A percentile compares a stretch with the other conserved stretches of the same genome.
Evolutionary conservation across 2,797 vertebrate species (phyloP).

Genomic region (Chelmon rostratus): DNA sequence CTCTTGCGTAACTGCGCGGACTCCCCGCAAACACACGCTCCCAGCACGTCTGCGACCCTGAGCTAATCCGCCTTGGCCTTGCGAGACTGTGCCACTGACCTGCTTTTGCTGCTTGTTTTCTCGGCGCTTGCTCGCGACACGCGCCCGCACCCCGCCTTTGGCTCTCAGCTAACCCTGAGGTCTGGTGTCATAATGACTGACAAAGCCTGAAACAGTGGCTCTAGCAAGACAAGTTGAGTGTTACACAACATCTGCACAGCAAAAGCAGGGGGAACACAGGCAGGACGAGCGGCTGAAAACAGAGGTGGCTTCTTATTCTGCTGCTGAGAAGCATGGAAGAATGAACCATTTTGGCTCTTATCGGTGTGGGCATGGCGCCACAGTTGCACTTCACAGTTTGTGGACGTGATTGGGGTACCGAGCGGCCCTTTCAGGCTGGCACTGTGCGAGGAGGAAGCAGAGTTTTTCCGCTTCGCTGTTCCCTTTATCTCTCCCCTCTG

Average conservation of each 20-base stretch:
- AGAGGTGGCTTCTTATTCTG: constrained; percentile 36
- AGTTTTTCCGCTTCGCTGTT: constrained; percentile 79
- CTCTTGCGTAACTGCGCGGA: constrained; percentile 50
- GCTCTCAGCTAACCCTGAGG: constrained; percentile 20
- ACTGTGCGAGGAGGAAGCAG: constrained; percentile 68
- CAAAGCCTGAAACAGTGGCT: constrained; percentile 29
- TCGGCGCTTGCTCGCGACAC: background rate
- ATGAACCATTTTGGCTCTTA: constrained; percentile 57
- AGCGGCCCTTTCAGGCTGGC: constrained; percentile 49
- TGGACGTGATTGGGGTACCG: constrained; percentile 67
- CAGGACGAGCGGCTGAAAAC: background rate
- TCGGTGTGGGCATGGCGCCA: constrained; percentile 57
- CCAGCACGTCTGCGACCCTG: constrained; percentile 13
- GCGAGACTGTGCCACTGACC: constrained; percentile 68
- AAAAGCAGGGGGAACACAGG: constrained; percentile 9
- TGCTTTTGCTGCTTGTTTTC: constrained; percentile 52
- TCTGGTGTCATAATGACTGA: constrained; percentile 28
- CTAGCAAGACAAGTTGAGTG: background rate
- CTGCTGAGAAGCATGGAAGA: constrained; percentile 29
- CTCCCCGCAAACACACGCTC: constrained; percentile 1
- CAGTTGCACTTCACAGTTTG: constrained; percentile 62
- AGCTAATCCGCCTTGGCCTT: constrained; percentile 64
- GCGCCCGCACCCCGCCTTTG: background rate
- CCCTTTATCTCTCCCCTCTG: constrained; percentile 74
- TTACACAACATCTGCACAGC: constrained; percentile 38